Evolutionary conservation across 2,113 vertebrate genomes (phyloP).

Genomic region (Neodon shergylaensis): DNA sequence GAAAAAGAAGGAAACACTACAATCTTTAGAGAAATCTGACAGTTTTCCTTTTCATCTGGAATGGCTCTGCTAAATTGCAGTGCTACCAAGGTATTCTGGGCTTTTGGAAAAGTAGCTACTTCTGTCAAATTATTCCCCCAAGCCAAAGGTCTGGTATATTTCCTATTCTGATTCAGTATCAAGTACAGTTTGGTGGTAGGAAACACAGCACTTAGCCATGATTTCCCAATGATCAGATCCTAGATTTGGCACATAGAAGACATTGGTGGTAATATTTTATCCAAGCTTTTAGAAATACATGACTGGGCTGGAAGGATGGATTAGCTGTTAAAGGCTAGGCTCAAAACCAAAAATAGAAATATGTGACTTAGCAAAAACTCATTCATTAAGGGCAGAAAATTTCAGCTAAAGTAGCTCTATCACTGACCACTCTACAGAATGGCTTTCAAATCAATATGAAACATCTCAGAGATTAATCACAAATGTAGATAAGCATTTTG

Average conservation of each 20-base stretch:
- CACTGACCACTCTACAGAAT: neutral
- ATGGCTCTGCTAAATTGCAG: neutral
- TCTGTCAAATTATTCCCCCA: conserved; percentile 1
- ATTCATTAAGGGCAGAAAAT: neutral
- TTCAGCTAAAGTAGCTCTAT: neutral
- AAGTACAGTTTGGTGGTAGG: neutral
- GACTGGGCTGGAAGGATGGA: neutral
- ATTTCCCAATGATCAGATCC: conserved; percentile 37
- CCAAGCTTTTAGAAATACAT: neutral
- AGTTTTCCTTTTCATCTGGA: neutral
- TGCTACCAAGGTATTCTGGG: neutral
- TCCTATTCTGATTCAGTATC: conserved; percentile 32
- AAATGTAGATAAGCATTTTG: neutral
- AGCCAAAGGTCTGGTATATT: neutral
- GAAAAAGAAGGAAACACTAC: neutral
- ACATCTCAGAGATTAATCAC: neutral
- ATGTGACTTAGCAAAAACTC: neutral
- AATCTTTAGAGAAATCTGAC: conserved; percentile 5
- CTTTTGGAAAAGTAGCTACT: conserved; percentile 37
- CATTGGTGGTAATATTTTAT: conserved; percentile 25
- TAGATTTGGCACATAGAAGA: neutral
- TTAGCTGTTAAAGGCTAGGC: no score
- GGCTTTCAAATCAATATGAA: neutral
- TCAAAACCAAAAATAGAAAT: neutral
- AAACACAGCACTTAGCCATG: neutral